phyloP scores from a whole-genome alignment of 1,140 invertebrate genomes.

The Zaprionus gabonicus region DNA sequence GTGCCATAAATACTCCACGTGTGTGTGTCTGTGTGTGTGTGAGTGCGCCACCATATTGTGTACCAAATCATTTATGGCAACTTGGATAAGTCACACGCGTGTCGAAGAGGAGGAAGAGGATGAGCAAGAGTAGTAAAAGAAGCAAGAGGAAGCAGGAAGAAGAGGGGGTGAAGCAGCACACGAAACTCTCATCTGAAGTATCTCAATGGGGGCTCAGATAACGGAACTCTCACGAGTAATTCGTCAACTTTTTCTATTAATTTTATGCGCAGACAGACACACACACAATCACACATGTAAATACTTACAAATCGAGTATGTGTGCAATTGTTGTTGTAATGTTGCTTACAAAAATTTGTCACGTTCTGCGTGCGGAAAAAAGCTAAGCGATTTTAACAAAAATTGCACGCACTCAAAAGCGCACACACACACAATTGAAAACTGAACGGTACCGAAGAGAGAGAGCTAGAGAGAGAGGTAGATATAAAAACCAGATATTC shows the following conservation, averaged over 20 bases:
- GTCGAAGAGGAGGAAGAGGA: no score
- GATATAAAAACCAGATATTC: conserved; percentile 64
- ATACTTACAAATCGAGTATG: conserved; percentile 10
- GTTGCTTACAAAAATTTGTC: conserved; percentile 66
- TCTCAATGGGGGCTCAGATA: conserved; percentile 18
- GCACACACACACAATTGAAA: conserved; percentile 32
- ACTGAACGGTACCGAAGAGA: conserved; percentile 36
- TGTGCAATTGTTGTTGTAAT: conserved; percentile 25
- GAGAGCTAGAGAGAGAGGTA: conserved; percentile 7
- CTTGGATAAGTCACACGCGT: conserved; percentile 3
- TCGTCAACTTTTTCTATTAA: conserved; percentile 54
- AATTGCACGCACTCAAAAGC: conserved; percentile 54
- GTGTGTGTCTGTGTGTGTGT: not conserved
- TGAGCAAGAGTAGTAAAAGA: no score
- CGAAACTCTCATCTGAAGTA: conserved; percentile 27
- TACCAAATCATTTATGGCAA: not conserved
- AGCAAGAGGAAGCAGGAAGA: not conserved
- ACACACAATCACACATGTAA: conserved; percentile 1
- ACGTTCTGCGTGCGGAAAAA: conserved; percentile 53
- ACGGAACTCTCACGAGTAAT: conserved; percentile 22
- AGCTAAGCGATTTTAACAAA: conserved; percentile 43
- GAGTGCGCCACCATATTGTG: not conserved
- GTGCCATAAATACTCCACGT: conserved; percentile 22
- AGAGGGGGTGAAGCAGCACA: not conserved
- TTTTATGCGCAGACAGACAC: conserved; percentile 27